These are phyloP conservation scores for Eciton burchellii DNA, from an alignment of 1,140 invertebrate genomes.

Conservation along the genomic window DNA sequence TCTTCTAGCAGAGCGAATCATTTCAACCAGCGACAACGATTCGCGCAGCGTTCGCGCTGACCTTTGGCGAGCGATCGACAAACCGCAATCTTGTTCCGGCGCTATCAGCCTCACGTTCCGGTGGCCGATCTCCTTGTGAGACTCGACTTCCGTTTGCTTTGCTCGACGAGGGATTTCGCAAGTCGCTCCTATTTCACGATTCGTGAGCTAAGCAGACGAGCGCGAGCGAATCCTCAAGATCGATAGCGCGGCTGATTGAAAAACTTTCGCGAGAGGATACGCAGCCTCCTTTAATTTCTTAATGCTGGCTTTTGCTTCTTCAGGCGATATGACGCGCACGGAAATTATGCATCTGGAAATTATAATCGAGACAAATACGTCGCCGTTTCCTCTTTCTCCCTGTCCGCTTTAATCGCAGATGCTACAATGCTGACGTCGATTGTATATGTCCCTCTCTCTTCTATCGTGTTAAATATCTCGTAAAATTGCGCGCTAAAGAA, in stretches of 20 bases:
- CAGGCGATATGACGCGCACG: not conserved
- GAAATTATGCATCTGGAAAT: not conserved
- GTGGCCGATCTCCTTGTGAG: conserved; percentile 28
- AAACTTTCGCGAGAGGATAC: conserved; percentile 37
- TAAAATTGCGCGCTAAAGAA: not conserved
- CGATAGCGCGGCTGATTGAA: conserved; percentile 43
- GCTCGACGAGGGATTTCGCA: conserved; percentile 36
- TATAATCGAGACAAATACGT: not conserved
- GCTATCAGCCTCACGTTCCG: conserved; percentile 3
- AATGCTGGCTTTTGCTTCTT: not conserved
- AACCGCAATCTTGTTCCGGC: not conserved
- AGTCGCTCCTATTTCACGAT: too few species aligned
- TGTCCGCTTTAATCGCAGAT: not conserved
- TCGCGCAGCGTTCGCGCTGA: not conserved
- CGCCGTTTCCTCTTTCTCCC: not conserved
- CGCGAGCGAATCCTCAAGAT: conserved; percentile 21
- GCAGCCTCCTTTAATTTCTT: not conserved
- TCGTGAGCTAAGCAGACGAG: not conserved
- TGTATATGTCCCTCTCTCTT: not conserved
- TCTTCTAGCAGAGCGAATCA: not conserved
- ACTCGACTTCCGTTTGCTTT: conserved; percentile 3
- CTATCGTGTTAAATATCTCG: too few species aligned
- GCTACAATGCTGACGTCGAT: not conserved
- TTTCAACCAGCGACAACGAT: not conserved
- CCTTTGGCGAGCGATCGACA: conserved; percentile 17